Percentiles rank a stretch among this genome's conserved stretches.
These are phyloP conservation scores for Scyliorhinus canicula DNA, from an alignment of 2,797 vertebrate genomes.

Conservation along the genomic window DNA sequence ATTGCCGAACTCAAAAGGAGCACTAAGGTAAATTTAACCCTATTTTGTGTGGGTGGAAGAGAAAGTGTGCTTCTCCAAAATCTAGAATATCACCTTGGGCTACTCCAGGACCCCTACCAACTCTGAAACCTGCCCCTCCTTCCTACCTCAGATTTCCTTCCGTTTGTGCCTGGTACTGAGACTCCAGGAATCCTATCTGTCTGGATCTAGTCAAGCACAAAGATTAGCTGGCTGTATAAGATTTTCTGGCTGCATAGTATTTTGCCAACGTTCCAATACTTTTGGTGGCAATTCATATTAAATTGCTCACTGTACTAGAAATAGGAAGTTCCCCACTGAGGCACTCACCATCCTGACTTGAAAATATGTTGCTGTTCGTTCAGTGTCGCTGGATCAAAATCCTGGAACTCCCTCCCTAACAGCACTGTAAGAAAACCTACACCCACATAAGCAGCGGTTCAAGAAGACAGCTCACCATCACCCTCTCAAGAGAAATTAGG, in stretches of 20 bases:
- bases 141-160: neutral
- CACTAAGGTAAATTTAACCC: neutral
- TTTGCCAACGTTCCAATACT: neutral
- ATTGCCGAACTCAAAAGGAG: neutral
- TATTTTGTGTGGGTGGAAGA: neutral
- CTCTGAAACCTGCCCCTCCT: neutral
- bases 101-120: neutral
- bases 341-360: too few relatives aligned
- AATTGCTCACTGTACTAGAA: neutral
- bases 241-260: neutral
- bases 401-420: too few relatives aligned
- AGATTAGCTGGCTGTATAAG: neutral
- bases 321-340: neutral
- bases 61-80: neutral
- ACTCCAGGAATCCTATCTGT: neutral
- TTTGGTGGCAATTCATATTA: neutral
- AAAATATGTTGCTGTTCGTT: too few relatives aligned
- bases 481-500: too few relatives aligned
- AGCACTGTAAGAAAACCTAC: too few relatives aligned
- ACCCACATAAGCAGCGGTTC: too few relatives aligned
- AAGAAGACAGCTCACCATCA: too few relatives aligned
- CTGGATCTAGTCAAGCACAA: neutral
- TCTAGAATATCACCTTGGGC: neutral
- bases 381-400: too few relatives aligned
- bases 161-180: neutral